Base-by-base conservation (phyloP, 2,888 invertebrate species). In the Bombylius discolor region DNA sequence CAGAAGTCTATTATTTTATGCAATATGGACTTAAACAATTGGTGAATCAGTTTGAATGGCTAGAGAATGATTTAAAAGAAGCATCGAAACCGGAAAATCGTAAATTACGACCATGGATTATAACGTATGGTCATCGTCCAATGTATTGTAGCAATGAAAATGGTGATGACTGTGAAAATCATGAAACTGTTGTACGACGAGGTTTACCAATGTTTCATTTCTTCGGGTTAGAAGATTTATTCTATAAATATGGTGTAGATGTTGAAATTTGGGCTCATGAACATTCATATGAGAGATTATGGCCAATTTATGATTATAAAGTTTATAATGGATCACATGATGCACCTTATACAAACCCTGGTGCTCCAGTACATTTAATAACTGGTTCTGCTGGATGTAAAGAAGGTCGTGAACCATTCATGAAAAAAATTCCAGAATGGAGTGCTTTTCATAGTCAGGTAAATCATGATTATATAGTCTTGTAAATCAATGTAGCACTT, bases 231-330 rank as follows among this genome's bases (percentile, higher is more conserved):
- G 98, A 98, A 75, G 79, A 89, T 13, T 73, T 98, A 14, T 87
- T 98, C 66, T 84, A 85, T 68, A 77, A 89, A 61, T 84, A 88
- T 71, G 94, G 92, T 49, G 98, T 99, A 31, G 98, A 99, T 77
- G 72, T 98, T 55, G 85, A 85, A 68, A 77, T 99, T 51, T 97
- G 95, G 93, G 98, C 97, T 0, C 98, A 99, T 71, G 97, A 99
- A 72, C 98, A 99, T 76, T 90, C 91, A 45, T 99, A 98, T 72
- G 98, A 99, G 75, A 79, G 99, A 55, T 77, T 94, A 57, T 98
- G 91, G 89, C 98, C 98, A 4, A 81, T 97, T 58, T 98, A 90
- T 75, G 82, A 98, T 73, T 81, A 85, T 64, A 78, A 78, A 66
- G 86, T 83, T 0, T 82, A 79, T 66, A 85, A 85, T 71, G 85